Evolutionary conservation across 92 coral and sea anemone species (phyloP).

Genomic region (Pocillopora grandis): DNA sequence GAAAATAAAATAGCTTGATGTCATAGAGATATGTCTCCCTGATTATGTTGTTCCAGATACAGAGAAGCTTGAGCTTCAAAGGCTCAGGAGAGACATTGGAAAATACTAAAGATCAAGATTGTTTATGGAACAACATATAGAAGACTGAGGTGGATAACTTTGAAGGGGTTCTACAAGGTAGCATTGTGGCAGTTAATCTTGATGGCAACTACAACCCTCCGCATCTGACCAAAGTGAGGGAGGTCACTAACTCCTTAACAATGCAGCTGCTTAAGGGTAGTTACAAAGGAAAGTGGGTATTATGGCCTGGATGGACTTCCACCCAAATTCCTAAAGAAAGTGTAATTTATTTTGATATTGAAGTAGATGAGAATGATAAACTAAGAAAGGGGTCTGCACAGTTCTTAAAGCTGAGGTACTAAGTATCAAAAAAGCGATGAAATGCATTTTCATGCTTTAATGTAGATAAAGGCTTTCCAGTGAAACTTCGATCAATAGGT

Average conservation of each 20-base stretch:
- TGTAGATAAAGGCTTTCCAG: background rate
- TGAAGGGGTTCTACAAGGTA: conserved; percentile 18
- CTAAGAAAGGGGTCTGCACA: conserved; percentile 39
- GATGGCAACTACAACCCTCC: conserved; percentile 30
- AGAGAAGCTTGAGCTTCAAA: too few relatives aligned
- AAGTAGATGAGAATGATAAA: conserved; percentile 37
- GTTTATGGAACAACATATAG: conserved; percentile 37
- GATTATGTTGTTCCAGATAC: too few relatives aligned
- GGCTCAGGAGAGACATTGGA: too few relatives aligned
- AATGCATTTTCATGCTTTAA: background rate
- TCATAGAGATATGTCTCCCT: too few relatives aligned
- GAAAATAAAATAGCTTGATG: too few relatives aligned
- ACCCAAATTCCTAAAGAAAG: conserved; percentile 47
- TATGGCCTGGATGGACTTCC: conserved; percentile 43
- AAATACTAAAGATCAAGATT: too few relatives aligned
- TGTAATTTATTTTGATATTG: conserved; percentile 34
- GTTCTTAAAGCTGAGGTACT: conserved; percentile 30
- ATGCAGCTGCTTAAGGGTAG: conserved; percentile 54
- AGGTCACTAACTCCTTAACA: conserved; percentile 2
- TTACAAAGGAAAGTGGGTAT: conserved; percentile 34
- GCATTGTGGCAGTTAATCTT: conserved; percentile 49
- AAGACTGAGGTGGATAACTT: conserved; percentile 1
- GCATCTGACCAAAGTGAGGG: conserved; percentile 24
- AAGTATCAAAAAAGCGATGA: conserved; percentile 1
- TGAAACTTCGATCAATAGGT: background rate